Conservation (phyloP, 2,113 vertebrate genomes). For the Prolemur simus region DNA sequence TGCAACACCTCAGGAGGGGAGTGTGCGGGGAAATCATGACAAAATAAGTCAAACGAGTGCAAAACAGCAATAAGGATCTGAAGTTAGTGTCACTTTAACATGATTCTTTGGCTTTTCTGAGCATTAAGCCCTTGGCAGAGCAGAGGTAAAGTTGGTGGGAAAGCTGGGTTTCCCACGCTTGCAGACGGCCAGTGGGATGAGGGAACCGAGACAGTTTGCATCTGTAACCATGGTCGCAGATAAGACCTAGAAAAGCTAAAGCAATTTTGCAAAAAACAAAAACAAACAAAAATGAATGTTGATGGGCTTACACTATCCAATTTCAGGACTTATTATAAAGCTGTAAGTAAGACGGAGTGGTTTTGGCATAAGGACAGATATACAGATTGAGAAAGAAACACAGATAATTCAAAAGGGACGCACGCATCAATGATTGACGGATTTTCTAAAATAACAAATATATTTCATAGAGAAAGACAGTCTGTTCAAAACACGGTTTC, state of each 20-base stretch:
- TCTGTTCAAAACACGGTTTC: neutral
- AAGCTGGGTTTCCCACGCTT: neutral
- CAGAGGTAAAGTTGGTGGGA: neutral
- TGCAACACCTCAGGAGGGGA: neutral
- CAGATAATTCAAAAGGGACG: neutral
- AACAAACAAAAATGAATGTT: neutral
- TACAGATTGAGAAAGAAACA: neutral
- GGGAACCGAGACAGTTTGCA: fast-evolving
- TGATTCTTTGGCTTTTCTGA: neutral
- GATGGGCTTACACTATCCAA: neutral
- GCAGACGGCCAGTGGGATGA: too few relatives aligned
- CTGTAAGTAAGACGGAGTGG: neutral
- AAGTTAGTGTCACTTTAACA: neutral
- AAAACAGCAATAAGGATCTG: neutral
- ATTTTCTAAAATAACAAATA: neutral
- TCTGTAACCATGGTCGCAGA: neutral
- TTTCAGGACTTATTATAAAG: neutral
- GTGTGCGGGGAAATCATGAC: neutral
- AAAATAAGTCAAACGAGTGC: neutral
- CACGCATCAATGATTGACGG: neutral
- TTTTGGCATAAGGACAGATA: neutral
- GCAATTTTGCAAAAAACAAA: neutral
- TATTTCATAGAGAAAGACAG: neutral
- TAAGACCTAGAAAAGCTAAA: neutral
- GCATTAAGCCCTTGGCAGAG: neutral